A percentile compares a stretch with the other conserved stretches of the same genome.
Evolutionary conservation across 2,113 vertebrate species (phyloP).

Genomic region (Hydrochoerus hydrochaeris): DNA sequence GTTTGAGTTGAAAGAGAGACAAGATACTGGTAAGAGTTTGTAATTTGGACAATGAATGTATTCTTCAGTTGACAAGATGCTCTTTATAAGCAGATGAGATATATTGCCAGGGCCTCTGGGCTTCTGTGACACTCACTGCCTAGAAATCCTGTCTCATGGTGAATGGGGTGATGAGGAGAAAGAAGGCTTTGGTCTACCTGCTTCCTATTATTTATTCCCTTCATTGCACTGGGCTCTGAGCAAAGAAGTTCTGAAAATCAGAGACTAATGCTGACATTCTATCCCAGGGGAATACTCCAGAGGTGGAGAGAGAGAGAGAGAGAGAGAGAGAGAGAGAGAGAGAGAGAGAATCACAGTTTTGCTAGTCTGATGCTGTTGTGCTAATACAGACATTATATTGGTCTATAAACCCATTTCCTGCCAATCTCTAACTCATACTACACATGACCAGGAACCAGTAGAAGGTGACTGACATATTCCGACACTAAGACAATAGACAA

Average conservation of each 20-base stretch:
- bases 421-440: not conserved
- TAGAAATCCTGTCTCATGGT: slow-evolving; percentile 40
- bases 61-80: slow-evolving; percentile 34
- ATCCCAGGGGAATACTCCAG: not conserved
- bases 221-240: slow-evolving; percentile 52
- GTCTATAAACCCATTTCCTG: slow-evolving; percentile 59
- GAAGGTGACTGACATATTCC: slow-evolving; percentile 64
- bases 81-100: slow-evolving; percentile 12
- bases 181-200: slow-evolving; percentile 14
- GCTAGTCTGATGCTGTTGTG: slow-evolving; percentile 21
- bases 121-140: slow-evolving; percentile 49
- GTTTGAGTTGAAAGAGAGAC: slow-evolving; percentile 26
- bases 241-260: slow-evolving; percentile 58
- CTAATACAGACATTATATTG: slow-evolving; percentile 36
- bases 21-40: not conserved
- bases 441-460: not conserved
- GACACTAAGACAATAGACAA: not conserved
- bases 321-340: too few species aligned
- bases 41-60: not conserved
- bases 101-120: slow-evolving; percentile 33
- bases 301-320: too few species aligned
- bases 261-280: not conserved
- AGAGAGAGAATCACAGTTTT: not conserved
- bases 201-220: slow-evolving; percentile 40
- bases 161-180: slow-evolving; percentile 48